Conservation (phyloP, 2,113 vertebrate species). For the Sus scrofa region DNA sequence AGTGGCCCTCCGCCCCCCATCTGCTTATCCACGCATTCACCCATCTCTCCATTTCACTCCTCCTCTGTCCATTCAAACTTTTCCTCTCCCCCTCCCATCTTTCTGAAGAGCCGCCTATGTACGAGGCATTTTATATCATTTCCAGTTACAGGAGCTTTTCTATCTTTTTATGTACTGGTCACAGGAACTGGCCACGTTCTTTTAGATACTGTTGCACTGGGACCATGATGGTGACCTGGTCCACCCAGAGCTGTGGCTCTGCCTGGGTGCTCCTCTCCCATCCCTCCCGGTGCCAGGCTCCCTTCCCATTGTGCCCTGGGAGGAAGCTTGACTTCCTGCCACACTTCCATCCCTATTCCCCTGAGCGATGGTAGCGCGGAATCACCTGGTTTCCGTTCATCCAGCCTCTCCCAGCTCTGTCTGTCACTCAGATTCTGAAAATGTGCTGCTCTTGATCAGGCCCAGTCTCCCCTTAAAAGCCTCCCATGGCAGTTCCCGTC, state of each 20-base stretch:
- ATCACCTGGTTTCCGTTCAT: not conserved
- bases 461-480: not conserved
- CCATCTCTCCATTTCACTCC: not conserved
- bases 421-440: not conserved
- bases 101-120: not conserved
- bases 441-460: not conserved
- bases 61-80: not conserved
- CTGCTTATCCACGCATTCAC: no score
- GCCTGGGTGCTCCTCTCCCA: not conserved
- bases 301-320: no score
- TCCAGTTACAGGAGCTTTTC: not conserved
- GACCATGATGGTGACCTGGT: not conserved
- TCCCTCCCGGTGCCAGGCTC: rapidly evolving
- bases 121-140: not conserved
- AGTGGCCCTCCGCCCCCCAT: not conserved
- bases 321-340: not conserved
- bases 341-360: not conserved
- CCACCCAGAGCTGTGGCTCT: not conserved
- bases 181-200: not conserved
- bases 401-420: not conserved
- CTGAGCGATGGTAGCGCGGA: not conserved
- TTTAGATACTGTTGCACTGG: not conserved
- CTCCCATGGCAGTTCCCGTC: not conserved
- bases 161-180: not conserved
- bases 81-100: not conserved